Evolutionary conservation across 2,797 vertebrate species (phyloP).

Genomic region (Sebastes vulpes): DNA sequence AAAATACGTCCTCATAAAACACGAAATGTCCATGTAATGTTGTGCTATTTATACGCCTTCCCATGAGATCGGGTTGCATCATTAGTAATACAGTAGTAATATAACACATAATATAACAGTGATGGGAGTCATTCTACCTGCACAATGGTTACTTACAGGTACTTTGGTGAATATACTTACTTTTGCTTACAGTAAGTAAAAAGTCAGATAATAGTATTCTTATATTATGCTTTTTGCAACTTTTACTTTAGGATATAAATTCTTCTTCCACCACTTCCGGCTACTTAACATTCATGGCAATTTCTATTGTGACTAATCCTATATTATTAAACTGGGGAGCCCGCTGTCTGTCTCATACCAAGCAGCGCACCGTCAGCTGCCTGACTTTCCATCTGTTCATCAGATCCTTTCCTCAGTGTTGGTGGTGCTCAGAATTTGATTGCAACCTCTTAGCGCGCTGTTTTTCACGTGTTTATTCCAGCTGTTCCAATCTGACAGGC

Average conservation of each 20-base stretch:
- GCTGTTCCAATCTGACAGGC: constrained; percentile 67
- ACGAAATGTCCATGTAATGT: too few species aligned
- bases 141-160: background rate
- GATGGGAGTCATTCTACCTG: background rate
- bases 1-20: too few species aligned
- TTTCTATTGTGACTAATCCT: constrained; percentile 63
- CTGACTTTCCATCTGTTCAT: constrained; percentile 65
- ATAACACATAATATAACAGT: background rate
- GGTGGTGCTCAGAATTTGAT: constrained; percentile 68
- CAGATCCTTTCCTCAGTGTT: constrained; percentile 49
- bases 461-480: constrained; percentile 63
- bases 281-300: constrained; percentile 68
- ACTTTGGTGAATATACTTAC: background rate
- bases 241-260: constrained; percentile 18
- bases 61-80: too few species aligned
- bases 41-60: too few species aligned
- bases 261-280: constrained; percentile 4
- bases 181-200: background rate
- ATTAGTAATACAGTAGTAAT: background rate
- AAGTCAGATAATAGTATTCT: constrained; percentile 6
- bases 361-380: constrained; percentile 31
- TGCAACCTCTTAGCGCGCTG: constrained; percentile 50
- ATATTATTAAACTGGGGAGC: constrained; percentile 56
- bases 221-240: constrained; percentile 1
- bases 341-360: constrained; percentile 37